Evolutionary conservation across 2,888 invertebrate genomes (phyloP).

Genomic region (Pediacus dermestoides): DNA sequence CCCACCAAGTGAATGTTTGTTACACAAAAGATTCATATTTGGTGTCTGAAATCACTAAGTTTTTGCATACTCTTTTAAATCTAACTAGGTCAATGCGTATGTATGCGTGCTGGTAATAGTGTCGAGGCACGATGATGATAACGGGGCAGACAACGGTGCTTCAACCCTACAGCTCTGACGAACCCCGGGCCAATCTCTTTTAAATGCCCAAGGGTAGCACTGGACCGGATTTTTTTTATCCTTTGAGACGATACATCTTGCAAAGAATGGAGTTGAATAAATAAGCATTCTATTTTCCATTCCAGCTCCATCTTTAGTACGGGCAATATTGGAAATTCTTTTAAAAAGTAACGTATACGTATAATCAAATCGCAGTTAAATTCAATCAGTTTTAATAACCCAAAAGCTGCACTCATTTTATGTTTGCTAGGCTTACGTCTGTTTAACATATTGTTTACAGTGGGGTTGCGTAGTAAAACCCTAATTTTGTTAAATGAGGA

Average conservation of each 20-base stretch:
- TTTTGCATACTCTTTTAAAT: background rate
- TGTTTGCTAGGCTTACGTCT: too few relatives aligned
- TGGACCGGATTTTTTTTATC: conserved; percentile 39
- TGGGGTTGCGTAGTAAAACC: too few relatives aligned
- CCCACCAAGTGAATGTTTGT: background rate
- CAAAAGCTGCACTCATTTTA: too few relatives aligned
- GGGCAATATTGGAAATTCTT: too few relatives aligned
- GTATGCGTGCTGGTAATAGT: background rate
- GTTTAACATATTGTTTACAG: too few relatives aligned
- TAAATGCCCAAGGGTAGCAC: conserved; percentile 39
- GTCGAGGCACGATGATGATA: background rate
- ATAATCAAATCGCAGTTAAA: too few relatives aligned
- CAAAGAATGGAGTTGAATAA: conserved; percentile 38
- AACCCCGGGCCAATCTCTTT: conserved; percentile 39
- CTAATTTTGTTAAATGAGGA: too few relatives aligned
- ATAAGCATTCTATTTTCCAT: conserved; percentile 40
- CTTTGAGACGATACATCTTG: conserved; percentile 39
- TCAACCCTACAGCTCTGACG: background rate
- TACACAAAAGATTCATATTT: conserved; percentile 1
- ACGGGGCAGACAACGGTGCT: background rate
- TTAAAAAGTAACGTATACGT: too few relatives aligned
- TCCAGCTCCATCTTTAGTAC: too few relatives aligned
- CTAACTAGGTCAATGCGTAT: conserved; percentile 1
- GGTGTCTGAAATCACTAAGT: background rate
- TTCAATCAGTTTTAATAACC: too few relatives aligned